phyloP scores from a whole-genome alignment of 2,113 vertebrate genomes.

The Anolis sagrei region DNA sequence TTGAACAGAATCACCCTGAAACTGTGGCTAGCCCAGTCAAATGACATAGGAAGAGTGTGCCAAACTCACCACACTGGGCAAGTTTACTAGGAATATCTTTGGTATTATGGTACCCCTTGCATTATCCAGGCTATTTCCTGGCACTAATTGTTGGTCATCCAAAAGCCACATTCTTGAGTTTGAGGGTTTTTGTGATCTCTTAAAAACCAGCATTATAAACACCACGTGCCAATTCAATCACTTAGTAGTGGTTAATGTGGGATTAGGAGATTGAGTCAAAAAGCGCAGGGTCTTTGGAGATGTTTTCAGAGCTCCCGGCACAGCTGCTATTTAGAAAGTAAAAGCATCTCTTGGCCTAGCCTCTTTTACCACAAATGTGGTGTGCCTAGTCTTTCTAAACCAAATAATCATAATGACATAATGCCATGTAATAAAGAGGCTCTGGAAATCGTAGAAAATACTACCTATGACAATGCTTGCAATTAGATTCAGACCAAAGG shows the following conservation, averaged over 20 bases:
- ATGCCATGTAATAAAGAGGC: slow-evolving; percentile 15
- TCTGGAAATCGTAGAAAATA: neutral
- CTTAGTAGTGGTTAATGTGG: slow-evolving; percentile 3
- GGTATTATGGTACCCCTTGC: slow-evolving; percentile 28
- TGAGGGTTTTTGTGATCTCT: slow-evolving; percentile 28
- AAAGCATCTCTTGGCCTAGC: slow-evolving; percentile 12
- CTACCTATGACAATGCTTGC: neutral
- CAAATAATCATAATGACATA: slow-evolving; percentile 2
- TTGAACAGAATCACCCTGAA: slow-evolving; percentile 25
- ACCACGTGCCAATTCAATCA: slow-evolving; percentile 29
- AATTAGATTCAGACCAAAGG: neutral
- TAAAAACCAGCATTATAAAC: slow-evolving; percentile 38
- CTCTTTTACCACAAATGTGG: slow-evolving; percentile 20
- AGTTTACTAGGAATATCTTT: slow-evolving; percentile 34
- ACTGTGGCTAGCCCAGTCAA: slow-evolving; percentile 37
- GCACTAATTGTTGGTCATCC: slow-evolving; percentile 31
- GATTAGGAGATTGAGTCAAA: slow-evolving; percentile 26
- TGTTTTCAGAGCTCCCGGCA: slow-evolving; percentile 39
- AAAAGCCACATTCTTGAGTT: slow-evolving; percentile 43
- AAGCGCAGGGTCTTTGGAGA: slow-evolving; percentile 38
- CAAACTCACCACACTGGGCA: slow-evolving; percentile 45
- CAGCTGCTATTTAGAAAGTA: slow-evolving; percentile 47
- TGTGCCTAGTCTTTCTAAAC: neutral
- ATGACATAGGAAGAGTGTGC: slow-evolving; percentile 16
- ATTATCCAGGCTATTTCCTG: slow-evolving; percentile 63